A percentile compares a stretch with the other conserved stretches of the same genome.
phyloP scores from a whole-genome alignment of 1,140 invertebrate species.

The Micrasema minimum region DNA sequence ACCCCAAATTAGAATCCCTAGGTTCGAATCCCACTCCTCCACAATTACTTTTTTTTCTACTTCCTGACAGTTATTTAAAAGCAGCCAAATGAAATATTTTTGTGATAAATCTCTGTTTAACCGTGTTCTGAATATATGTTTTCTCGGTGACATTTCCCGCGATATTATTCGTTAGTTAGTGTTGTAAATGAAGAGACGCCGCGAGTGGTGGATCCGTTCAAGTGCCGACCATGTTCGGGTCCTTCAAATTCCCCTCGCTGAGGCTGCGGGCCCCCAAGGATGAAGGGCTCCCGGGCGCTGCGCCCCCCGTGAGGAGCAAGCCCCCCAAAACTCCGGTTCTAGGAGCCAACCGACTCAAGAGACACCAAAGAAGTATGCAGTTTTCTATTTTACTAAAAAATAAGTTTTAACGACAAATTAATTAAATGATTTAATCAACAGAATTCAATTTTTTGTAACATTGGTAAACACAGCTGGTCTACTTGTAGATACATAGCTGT shows the following conservation, averaged over 20 bases:
- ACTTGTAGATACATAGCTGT: too few species aligned
- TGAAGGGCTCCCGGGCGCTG: background rate
- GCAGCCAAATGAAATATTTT: too few species aligned
- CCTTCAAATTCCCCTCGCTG: conserved; percentile 59
- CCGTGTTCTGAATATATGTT: background rate
- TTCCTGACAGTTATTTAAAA: too few species aligned
- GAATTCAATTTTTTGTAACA: too few species aligned
- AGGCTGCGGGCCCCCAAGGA: conserved; percentile 53
- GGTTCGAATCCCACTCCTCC: too few species aligned
- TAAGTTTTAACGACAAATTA: too few species aligned
- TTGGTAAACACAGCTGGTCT: background rate
- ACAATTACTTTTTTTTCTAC: too few species aligned
- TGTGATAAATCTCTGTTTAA: too few species aligned
- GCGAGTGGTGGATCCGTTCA: background rate
- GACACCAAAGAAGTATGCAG: conserved; percentile 60
- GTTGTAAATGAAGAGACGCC: conserved; percentile 10
- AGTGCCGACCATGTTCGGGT: conserved; percentile 56
- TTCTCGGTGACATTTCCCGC: background rate
- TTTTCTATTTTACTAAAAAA: conserved; percentile 12
- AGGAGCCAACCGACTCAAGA: conserved; percentile 55
- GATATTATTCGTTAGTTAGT: background rate
- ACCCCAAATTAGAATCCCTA: too few species aligned
- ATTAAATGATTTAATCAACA: too few species aligned
- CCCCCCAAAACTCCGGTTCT: conserved; percentile 62
- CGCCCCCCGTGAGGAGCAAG: conserved; percentile 52